These are phyloP conservation scores for Melangyna quadrimaculata DNA, from an alignment of 2,888 invertebrate genomes.

Conservation along the genomic window DNA sequence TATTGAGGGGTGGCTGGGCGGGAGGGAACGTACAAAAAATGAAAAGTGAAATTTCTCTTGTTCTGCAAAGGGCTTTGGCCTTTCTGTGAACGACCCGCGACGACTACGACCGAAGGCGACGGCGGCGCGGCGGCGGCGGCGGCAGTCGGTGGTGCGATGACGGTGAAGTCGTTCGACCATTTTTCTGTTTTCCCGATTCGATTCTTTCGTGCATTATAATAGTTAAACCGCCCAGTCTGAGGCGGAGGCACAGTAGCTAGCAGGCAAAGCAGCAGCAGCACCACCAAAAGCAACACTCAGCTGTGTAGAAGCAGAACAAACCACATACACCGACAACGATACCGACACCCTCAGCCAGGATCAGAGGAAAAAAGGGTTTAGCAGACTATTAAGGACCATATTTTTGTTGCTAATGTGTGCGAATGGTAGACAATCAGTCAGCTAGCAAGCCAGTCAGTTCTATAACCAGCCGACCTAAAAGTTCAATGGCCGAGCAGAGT, in stretches of 20 bases:
- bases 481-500: constrained; percentile 61
- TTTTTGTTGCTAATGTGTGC: constrained; percentile 46
- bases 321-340: constrained; percentile 25
- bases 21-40: constrained; percentile 76
- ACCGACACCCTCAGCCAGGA: constrained; percentile 17
- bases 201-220: constrained; percentile 11
- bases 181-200: constrained; percentile 9
- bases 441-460: constrained; percentile 66
- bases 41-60: constrained; percentile 80
- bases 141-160: constrained; percentile 72
- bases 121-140: constrained; percentile 60
- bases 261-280: constrained; percentile 36
- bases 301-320: constrained; percentile 38
- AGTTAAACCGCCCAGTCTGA: constrained; percentile 59
- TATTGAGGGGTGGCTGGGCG: neutral
- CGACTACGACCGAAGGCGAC: constrained; percentile 68
- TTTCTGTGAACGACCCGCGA: constrained; percentile 66
- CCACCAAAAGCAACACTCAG: constrained; percentile 63
- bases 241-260: constrained; percentile 34
- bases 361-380: constrained; percentile 44
- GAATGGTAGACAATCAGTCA: constrained; percentile 69
- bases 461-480: constrained; percentile 52
- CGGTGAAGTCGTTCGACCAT: constrained; percentile 70
- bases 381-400: constrained; percentile 47
- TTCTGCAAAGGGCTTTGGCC: constrained; percentile 72